Evolutionary conservation across 2,888 invertebrate genomes (phyloP), one percentile per base, ranked within the genome.

Genomic region (Hylaea fasciaria): DNA sequence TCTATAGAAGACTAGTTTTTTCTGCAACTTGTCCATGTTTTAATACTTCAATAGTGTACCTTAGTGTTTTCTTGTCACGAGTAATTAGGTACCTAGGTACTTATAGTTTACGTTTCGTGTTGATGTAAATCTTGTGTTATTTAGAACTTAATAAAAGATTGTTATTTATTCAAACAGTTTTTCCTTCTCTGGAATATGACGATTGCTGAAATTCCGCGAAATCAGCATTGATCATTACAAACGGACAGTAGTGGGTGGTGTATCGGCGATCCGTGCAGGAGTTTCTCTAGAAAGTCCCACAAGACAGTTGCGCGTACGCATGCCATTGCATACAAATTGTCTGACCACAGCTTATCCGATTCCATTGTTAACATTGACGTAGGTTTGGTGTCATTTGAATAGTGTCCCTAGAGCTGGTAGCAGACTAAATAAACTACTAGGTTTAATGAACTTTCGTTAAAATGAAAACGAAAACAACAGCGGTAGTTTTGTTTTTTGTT

Each of bases 221-320:
- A 80, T 59, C 17, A n/a, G 74, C 79, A 73, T 80, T 82, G 75
- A 73, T 67, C 72, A 75, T 80, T 81, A 77, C 75, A 56, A 51
- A 44, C 73, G 78, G 69, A 72, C 73, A 76, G 78, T 80, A 73
- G 81, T 80, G 78, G 78, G 57, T n/a, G n/a, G 51, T 54, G 63
- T 61, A 64, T 58, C 48, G 51, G 76, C 74, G 76, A 77, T 78
- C 69, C 74, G 77, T 82, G 82, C 86, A 82, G 83, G 86, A 89
- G 87, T 92, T 92, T 93, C 92, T 85, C 79, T 87, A 92, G 93
- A 93, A 93, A 93, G 93, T 91, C 85, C 88, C 86, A 85, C 85
- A 85, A 85, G 81, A 76, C 81, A 84, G 87, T 85, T 78, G 82
- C 85, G 86, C 62, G 76, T 79, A 84, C 77, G 83, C 85, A 80